phyloP scores from a whole-genome alignment of 2,797 vertebrate genomes.

The Notamacropus eugenii region DNA sequence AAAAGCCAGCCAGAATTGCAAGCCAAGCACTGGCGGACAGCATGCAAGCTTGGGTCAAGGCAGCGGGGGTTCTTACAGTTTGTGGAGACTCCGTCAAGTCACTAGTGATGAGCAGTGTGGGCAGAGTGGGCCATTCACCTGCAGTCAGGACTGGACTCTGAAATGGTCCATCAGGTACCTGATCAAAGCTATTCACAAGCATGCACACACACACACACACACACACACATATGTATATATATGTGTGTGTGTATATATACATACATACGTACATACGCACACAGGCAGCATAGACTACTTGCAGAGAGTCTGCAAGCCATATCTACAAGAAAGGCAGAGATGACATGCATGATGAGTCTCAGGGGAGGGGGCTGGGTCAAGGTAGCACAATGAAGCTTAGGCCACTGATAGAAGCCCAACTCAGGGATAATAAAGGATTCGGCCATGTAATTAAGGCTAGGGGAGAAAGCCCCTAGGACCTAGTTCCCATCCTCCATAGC shows the following conservation, averaged over 20 bases:
- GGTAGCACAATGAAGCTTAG: background rate
- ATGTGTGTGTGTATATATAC: slow-evolving; percentile 33
- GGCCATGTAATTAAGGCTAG: slow-evolving; percentile 57
- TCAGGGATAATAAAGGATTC: background rate
- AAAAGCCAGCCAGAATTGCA: slow-evolving; percentile 71
- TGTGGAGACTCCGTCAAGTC: background rate
- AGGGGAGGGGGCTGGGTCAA: background rate
- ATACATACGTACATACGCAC: slow-evolving; percentile 49
- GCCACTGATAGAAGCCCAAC: background rate
- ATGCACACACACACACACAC: background rate
- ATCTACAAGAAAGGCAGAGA: slow-evolving; percentile 42
- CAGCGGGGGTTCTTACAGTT: slow-evolving; percentile 29
- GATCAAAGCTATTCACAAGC: background rate
- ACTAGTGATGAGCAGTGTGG: background rate
- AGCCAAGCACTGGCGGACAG: slow-evolving; percentile 60
- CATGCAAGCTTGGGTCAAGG: slow-evolving; percentile 71
- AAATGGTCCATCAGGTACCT: background rate
- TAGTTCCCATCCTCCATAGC: slow-evolving; percentile 31
- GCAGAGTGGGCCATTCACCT: background rate
- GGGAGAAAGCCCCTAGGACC: slow-evolving; percentile 50
- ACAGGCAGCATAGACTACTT: slow-evolving; percentile 27
- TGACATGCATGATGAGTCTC: slow-evolving; percentile 20
- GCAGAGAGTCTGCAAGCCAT: background rate
- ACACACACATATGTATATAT: background rate
- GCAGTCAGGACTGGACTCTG: background rate